phyloP scores from a whole-genome alignment of 2,113 vertebrate genomes.

The Carassius auratus region DNA sequence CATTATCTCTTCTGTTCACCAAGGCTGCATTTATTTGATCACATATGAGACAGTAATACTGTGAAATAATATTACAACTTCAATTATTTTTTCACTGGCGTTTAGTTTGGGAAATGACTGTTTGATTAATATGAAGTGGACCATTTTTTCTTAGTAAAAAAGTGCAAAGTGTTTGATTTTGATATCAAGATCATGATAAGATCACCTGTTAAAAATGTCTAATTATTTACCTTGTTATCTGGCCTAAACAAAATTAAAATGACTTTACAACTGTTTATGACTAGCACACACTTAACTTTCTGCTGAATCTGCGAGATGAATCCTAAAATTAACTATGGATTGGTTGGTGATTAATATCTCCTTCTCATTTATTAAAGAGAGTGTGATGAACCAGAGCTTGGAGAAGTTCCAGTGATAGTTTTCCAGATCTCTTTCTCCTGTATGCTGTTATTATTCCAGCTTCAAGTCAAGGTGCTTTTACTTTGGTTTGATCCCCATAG shows the following conservation, averaged over 20 bases:
- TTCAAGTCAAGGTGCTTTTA: too few species aligned
- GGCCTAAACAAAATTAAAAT: too few species aligned
- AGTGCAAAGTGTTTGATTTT: not conserved
- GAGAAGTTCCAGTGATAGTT: too few species aligned
- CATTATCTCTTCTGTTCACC: too few species aligned
- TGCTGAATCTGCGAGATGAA: not conserved
- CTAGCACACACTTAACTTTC: not conserved
- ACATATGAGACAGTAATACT: not conserved
- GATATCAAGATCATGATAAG: too few species aligned
- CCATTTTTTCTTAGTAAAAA: not conserved
- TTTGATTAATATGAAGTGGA: not conserved
- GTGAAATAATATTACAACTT: not conserved
- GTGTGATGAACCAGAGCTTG: too few species aligned
- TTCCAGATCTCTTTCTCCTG: too few species aligned
- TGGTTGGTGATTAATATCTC: too few species aligned
- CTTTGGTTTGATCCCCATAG: too few species aligned
- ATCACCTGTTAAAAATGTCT: not conserved
- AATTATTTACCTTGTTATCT: not conserved
- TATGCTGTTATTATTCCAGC: too few species aligned
- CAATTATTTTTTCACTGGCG: not conserved
- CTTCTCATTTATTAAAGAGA: too few species aligned
- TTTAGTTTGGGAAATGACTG: not conserved
- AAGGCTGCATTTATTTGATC: too few species aligned
- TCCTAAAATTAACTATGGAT: not conserved
- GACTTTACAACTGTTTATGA: not conserved